phyloP scores from a whole-genome alignment of 2,888 invertebrate species.

The Spicauda simplicius region DNA sequence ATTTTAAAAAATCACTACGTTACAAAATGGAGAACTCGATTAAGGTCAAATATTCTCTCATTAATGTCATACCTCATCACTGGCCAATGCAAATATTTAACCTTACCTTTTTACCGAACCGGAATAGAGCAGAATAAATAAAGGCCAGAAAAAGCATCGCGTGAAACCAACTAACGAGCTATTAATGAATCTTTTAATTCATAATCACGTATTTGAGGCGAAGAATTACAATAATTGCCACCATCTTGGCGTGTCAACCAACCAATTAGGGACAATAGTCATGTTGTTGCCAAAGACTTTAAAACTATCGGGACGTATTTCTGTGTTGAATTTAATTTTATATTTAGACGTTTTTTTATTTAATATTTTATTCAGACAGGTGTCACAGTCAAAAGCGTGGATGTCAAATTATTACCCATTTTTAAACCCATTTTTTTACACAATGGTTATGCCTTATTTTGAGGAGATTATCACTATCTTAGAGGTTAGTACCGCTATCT shows the following conservation, averaged over 20 bases:
- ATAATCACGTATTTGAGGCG: not conserved
- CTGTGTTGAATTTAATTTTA: not conserved
- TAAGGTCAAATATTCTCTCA: no score
- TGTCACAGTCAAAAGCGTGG: no score
- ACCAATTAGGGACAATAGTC: not conserved
- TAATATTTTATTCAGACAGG: no score
- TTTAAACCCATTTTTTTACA: no score
- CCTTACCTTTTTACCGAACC: not conserved
- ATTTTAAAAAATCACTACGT: no score
- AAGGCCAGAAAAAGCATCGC: not conserved
- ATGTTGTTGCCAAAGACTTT: not conserved
- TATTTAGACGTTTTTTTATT: not conserved
- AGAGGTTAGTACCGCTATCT: no score
- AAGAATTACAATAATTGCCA: not conserved
- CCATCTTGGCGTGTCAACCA: constrained; percentile 2
- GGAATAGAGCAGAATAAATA: not conserved
- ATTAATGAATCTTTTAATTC: not conserved
- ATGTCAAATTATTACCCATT: no score
- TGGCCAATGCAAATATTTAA: no score
- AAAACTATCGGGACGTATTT: not conserved
- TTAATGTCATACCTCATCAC: no score
- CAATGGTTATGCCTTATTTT: no score
- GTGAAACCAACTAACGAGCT: not conserved
- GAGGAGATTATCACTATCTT: no score
- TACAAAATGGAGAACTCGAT: no score